phyloP scores from a whole-genome alignment of 2,888 invertebrate species.

The Ceramica pisi region DNA sequence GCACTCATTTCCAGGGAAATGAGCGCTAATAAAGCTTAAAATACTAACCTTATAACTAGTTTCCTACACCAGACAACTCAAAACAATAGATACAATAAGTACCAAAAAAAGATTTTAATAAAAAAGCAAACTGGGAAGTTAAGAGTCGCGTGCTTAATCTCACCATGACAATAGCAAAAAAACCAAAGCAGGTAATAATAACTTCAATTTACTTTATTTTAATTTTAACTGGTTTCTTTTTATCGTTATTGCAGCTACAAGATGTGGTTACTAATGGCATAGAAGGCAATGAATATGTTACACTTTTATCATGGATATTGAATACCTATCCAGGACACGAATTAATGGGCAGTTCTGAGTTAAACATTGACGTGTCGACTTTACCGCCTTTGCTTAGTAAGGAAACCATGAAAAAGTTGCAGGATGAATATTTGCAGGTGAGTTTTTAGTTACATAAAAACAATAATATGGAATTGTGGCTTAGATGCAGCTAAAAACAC shows the following conservation, averaged over 20 bases:
- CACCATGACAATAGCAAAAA: no score
- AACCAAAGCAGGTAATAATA: no score
- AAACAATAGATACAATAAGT: no score
- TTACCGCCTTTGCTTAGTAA: constrained; percentile 95
- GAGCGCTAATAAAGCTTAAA: no score
- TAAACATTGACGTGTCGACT: constrained; percentile 93
- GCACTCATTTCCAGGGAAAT: no score
- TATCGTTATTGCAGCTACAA: constrained; percentile 92
- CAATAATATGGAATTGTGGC: background rate
- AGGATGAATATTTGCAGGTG: constrained; percentile 95
- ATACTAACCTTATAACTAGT: no score
- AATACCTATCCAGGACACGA: constrained; percentile 97
- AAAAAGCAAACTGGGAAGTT: no score
- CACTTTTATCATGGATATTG: constrained; percentile 97
- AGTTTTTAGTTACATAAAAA: constrained; percentile 1
- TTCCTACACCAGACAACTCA: no score
- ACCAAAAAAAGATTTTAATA: no score
- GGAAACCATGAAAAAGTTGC: constrained; percentile 94
- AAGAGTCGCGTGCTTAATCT: no score
- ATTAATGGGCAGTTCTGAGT: constrained; percentile 96
- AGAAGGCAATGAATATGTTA: constrained; percentile 99
- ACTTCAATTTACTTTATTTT: background rate
- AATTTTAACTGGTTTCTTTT: background rate
- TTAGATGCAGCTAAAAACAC: no score
- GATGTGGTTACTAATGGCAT: constrained; percentile 96